Evolutionary conservation across 2,888 invertebrate species (phyloP), one percentile per base, ranked within the genome.

Genomic region (Orthosia gothica): DNA sequence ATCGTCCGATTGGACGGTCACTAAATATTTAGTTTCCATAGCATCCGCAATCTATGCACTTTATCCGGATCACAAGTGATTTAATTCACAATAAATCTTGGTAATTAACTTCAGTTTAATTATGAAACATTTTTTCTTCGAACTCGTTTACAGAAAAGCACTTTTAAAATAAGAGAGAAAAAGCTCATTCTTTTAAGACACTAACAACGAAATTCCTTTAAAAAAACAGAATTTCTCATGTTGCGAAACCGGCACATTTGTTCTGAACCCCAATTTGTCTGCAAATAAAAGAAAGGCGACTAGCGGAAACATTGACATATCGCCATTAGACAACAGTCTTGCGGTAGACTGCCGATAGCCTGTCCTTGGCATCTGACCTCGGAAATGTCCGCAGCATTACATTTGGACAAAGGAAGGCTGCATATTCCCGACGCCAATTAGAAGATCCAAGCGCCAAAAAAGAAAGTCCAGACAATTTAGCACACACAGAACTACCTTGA

Each of bases 291-390:
- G 64, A 83, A 80, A 81, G 32, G 5, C n/a, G 15, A 47, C 54
- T 62, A 52, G 63, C 63, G 45, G 70, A 74, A 79, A 66, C 70
- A 74, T 71, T 66, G 68, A 74, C 74, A 79, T 55, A 58, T 71
- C 65, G 74, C 70, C 65, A 81, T 82, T 81, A 78, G 58, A 52
- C 66, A 70, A 65, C 67, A 2, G 58, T 67, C 73, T 61, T 70
- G 70, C 74, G 83, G 83, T 65, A 71, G 47, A 64, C 70, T 81
- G 81, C 74, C 64, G 70, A 73, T 55, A 23, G 61, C 55, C 68
- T 70, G 80, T 13, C 83, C 81, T 82, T 79, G 83, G 65, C 80
- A 68, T 52, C 23, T 69, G 58, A 82, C 81, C 83, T 83, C 58
- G 47, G 58, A 26, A 47, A 69, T 79, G 55, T 74, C 83, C 74